phyloP scores from a whole-genome alignment of 2,888 invertebrate genomes.

The Aphrophora alni region DNA sequence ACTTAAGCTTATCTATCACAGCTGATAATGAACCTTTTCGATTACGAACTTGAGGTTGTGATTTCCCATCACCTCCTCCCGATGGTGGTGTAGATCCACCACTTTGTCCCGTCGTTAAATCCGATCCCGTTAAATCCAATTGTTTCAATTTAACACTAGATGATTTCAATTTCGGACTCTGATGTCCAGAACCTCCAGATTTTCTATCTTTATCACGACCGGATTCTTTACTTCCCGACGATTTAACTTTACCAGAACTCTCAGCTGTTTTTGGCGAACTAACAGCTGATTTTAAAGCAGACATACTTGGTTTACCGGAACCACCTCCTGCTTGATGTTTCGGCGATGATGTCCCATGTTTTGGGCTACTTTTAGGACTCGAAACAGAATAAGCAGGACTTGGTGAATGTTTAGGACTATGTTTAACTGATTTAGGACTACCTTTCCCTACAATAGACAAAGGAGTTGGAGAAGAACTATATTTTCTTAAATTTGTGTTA shows the following conservation, averaged over 20 bases:
- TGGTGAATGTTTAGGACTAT: conserved; percentile 47
- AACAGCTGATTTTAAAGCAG: conserved; percentile 80
- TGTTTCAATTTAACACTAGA: conserved; percentile 71
- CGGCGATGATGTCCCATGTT: conserved; percentile 72
- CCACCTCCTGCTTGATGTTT: conserved; percentile 64
- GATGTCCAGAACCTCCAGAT: conserved; percentile 57
- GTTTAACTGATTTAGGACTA: conserved; percentile 46
- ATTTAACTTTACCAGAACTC: conserved; percentile 55
- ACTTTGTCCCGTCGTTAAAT: conserved; percentile 42
- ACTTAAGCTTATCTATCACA: conserved; percentile 85
- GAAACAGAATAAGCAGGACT: conserved; percentile 44
- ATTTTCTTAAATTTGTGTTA: conserved; percentile 70
- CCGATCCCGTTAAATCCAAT: conserved; percentile 64
- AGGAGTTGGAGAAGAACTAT: conserved; percentile 72
- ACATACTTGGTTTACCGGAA: conserved; percentile 89
- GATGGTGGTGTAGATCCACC: conserved; percentile 47
- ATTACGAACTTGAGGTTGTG: conserved; percentile 57
- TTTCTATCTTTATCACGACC: conserved; percentile 63
- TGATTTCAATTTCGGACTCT: conserved; percentile 72
- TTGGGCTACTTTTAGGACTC: conserved; percentile 48
- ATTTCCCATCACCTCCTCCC: conserved; percentile 45
- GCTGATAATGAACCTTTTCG: conserved; percentile 80
- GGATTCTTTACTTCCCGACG: conserved; percentile 59
- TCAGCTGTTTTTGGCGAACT: conserved; percentile 64
- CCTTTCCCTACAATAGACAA: conserved; percentile 43